Evolutionary conservation across 2,113 vertebrate species (phyloP), one percentile per base, ranked within the genome.

Genomic region (Nettapus auritus): DNA sequence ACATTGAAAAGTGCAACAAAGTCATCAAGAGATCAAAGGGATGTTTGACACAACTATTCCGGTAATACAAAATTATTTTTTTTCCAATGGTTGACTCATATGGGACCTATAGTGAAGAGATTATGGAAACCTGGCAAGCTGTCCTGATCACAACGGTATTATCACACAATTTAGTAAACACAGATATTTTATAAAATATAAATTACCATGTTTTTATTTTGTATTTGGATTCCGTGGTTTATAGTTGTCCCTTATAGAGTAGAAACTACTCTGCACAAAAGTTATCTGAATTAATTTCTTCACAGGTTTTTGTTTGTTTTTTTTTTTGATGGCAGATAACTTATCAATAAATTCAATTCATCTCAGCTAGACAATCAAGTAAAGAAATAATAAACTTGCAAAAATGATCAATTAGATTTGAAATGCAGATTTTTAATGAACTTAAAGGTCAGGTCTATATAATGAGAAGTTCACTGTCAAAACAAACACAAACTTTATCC

Each of bases 341-440:
- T 60, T 79, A 3, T 1, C 34, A 86, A 57, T 19, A 50, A 79
- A 40, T 2, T 85, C 28, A 34, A 63, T 93, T 80, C 21, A 74
- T 31, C 18, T 53, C 26, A 70, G 46, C 7, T 71, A 20, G 29
- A 44, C 6, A 74, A 60, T 67, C 11, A 79, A 70, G 23, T 20
- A 14, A 68, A 70, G 23, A 78, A 76, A n/a, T 16, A 57, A 56
- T 33, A 62, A 6, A 78, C 13, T 14, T 17, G 86, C 28, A 81
- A 88, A 79, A 6, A 12, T 40, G 13, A 82, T 62, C 5, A 62
- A 2, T 17, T 89, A 63, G 19, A 86, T 69, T 55, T 57, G 14
- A 94, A 93, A 77, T 34, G 6, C 3, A 63, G 46, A 90, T 74
- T 80, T 92, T 52, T 80, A 90, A 77, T 66, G 8, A 7, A 78